phyloP scores from a whole-genome alignment of 2,888 invertebrate genomes.

The Euplexia lucipara region DNA sequence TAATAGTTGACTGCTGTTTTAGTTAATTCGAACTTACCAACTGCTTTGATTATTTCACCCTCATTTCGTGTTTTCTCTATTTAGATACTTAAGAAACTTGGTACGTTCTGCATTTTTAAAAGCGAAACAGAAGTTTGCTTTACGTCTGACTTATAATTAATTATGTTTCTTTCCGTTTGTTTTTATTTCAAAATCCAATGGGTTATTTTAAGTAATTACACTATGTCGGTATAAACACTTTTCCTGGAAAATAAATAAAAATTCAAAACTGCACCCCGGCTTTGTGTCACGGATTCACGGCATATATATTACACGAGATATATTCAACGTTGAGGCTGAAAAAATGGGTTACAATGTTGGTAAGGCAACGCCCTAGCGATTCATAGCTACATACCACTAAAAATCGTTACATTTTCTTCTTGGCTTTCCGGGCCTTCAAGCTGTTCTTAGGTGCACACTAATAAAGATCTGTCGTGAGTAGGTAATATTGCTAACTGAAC shows the following conservation, averaged over 20 bases:
- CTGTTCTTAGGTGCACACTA: slow-evolving; percentile 15
- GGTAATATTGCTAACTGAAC: no score
- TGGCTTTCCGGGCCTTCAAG: neutral
- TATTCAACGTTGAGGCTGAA: slow-evolving; percentile 40
- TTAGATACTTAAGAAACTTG: neutral
- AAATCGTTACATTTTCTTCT: slow-evolving; percentile 50
- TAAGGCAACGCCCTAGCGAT: slow-evolving; percentile 39
- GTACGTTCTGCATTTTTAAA: slow-evolving; percentile 4
- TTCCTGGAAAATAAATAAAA: neutral
- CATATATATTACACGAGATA: slow-evolving; percentile 37
- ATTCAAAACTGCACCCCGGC: neutral
- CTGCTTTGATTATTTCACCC: slow-evolving; percentile 37
- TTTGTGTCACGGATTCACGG: neutral
- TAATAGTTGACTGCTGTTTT: slow-evolving; percentile 37
- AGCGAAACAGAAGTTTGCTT: slow-evolving; percentile 1
- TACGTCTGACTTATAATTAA: neutral
- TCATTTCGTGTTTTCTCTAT: slow-evolving; percentile 28
- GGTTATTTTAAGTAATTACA: neutral
- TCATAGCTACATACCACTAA: slow-evolving; percentile 40
- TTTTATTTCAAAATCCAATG: slow-evolving; percentile 5
- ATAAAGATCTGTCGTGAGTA: no score
- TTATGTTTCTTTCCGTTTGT: neutral
- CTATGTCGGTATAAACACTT: neutral
- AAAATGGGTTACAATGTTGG: slow-evolving; percentile 54
- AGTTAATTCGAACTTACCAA: slow-evolving; percentile 44